Evolutionary conservation across 2,888 invertebrate genomes (phyloP).

Genomic region (Limulus polyphemus): DNA sequence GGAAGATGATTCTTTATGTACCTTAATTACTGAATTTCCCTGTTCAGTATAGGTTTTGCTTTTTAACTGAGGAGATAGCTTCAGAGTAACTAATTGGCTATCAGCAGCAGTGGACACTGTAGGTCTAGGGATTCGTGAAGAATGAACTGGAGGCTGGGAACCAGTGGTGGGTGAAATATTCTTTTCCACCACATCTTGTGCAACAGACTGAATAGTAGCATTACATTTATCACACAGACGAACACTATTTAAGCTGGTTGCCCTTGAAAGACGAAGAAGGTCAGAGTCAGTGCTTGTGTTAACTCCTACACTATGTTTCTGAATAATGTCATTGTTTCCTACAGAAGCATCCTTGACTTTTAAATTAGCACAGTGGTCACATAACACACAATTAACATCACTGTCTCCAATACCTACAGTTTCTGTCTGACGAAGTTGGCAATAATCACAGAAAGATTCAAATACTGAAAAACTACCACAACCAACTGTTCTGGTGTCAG

Average conservation of each 20-base stretch:
- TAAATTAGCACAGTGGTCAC: constrained; percentile 16
- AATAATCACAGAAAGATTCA: constrained; percentile 11
- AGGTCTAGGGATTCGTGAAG: constrained; percentile 9
- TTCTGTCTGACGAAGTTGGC: constrained; percentile 36
- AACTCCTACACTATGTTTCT: background rate
- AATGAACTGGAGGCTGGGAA: constrained; percentile 2
- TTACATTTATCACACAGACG: constrained; percentile 48
- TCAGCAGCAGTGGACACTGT: background rate
- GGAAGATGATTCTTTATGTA: no score
- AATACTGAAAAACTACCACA: background rate
- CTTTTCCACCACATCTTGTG: constrained; percentile 36
- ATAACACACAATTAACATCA: constrained; percentile 33
- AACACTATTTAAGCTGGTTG: constrained; percentile 3
- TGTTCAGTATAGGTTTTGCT: no score
- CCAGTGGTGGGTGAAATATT: constrained; percentile 7
- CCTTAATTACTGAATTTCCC: no score
- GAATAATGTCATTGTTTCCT: background rate
- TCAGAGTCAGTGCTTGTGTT: constrained; percentile 12
- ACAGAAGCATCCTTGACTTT: background rate
- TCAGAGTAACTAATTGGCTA: no score
- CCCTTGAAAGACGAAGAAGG: background rate
- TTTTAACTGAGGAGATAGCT: no score
- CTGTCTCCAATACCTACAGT: constrained; percentile 50
- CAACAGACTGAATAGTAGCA: constrained; percentile 45
- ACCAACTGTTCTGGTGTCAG: background rate